phyloP scores from a whole-genome alignment of 1,140 invertebrate species.

The Pectinophora gossypiella region DNA sequence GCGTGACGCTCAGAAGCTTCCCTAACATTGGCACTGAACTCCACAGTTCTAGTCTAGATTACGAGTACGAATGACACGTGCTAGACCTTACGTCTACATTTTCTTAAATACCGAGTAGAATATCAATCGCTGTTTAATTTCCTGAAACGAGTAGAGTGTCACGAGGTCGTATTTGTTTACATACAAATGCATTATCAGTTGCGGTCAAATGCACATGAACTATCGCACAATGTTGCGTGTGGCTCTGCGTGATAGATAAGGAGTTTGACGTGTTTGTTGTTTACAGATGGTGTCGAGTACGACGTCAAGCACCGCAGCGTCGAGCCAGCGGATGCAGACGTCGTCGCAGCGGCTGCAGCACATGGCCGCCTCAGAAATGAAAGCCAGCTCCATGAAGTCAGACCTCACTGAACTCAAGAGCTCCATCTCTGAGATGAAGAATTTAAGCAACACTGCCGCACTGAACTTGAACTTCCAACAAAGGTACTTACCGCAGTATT shows the following conservation, averaged over 20 bases:
- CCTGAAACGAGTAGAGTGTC: not conserved
- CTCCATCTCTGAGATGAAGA: constrained; percentile 86
- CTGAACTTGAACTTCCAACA: constrained; percentile 66
- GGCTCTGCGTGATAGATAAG: not conserved
- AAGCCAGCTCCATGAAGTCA: constrained; percentile 83
- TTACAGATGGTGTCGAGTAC: constrained; percentile 74
- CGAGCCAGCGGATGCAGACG: constrained; percentile 74
- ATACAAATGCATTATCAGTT: not conserved
- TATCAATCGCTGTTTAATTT: not conserved
- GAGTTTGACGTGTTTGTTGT: not conserved
- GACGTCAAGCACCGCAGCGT: constrained; percentile 77
- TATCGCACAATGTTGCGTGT: not conserved
- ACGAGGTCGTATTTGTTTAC: not conserved
- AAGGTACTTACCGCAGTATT: constrained; percentile 42
- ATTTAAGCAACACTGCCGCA: constrained; percentile 72
- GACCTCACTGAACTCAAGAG: constrained; percentile 85
- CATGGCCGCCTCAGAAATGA: constrained; percentile 77
- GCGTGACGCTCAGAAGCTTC: constrained; percentile 55
- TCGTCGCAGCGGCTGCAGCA: constrained; percentile 67
- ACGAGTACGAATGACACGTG: constrained; percentile 38
- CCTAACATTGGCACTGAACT: constrained; percentile 69
- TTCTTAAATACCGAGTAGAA: not conserved
- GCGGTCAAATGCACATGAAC: not conserved
- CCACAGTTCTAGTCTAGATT: constrained; percentile 62
- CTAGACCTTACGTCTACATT: not conserved